Evolutionary conservation across 2,888 invertebrate species (phyloP).

Genomic region (Chirona hameri): DNA sequence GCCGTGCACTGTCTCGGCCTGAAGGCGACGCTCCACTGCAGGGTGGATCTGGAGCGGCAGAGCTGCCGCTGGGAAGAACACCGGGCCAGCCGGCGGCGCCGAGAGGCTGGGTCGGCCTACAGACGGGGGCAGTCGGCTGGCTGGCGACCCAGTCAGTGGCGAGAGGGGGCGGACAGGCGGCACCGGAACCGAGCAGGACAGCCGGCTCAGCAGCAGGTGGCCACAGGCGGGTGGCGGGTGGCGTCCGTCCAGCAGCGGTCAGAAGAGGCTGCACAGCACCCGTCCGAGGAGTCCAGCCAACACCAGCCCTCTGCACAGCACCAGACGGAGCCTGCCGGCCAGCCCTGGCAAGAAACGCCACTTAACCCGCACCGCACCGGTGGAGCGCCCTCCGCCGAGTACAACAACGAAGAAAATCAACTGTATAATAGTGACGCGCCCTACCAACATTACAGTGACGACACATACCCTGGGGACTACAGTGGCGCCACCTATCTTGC

Average conservation of each 20-base stretch:
- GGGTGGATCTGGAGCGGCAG: neutral
- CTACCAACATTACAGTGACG: no score
- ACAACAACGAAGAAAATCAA: neutral
- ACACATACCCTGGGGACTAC: no score
- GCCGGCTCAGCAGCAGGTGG: neutral
- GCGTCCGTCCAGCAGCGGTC: no score
- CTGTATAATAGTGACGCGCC: no score
- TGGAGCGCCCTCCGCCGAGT: neutral
- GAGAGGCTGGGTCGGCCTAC: neutral
- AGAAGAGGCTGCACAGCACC: no score
- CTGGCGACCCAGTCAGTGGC: no score
- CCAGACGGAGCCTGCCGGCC: no score
- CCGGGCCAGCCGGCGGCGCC: neutral
- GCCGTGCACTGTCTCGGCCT: neutral
- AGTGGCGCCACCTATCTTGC: neutral
- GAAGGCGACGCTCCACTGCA: neutral
- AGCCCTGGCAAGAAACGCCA: no score
- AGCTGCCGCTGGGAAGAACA: neutral
- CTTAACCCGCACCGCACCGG: neutral
- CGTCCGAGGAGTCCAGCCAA: no score
- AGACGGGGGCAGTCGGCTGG: neutral
- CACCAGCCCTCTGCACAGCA: neutral
- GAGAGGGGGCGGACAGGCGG: no score
- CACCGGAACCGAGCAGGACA: neutral
- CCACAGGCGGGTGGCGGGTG: no score